Evolutionary conservation across 2,797 vertebrate genomes (phyloP).

Genomic region (Sebastes paucispinis): DNA sequence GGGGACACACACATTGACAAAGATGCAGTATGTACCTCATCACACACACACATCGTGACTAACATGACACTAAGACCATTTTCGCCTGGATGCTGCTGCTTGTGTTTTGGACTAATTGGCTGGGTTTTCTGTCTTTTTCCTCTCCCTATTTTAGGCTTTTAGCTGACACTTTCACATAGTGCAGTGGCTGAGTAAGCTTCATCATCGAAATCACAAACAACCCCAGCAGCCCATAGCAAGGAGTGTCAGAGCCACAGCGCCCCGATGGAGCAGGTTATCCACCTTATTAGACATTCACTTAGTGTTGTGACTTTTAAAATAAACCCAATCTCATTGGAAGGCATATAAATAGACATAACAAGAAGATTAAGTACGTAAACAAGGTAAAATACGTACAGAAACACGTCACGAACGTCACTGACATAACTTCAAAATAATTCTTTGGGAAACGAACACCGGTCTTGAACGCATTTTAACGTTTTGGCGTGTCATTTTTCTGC

Average conservation of each 20-base stretch:
- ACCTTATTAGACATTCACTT: neutral
- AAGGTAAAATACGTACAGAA: no score
- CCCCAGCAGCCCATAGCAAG: neutral
- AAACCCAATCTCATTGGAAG: no score
- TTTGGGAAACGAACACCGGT: no score
- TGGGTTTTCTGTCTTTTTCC: neutral
- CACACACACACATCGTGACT: neutral
- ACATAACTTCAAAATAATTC: no score
- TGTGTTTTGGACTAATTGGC: conserved; percentile 30
- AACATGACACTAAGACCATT: neutral
- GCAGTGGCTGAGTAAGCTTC: neutral
- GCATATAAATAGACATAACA: no score
- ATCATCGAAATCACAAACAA: conserved; percentile 21
- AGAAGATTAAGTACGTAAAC: no score
- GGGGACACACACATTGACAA: neutral
- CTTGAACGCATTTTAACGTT: no score
- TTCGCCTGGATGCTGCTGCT: neutral
- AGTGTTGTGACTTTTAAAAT: neutral
- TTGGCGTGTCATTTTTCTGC: no score
- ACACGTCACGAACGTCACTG: no score
- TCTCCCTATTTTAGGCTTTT: neutral
- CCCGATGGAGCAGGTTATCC: neutral
- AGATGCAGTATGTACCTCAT: neutral
- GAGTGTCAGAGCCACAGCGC: neutral
- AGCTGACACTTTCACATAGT: neutral